These are phyloP conservation scores for Meloidogyne exigua DNA, from an alignment of 1,140 invertebrate species.

Conservation along the genomic window DNA sequence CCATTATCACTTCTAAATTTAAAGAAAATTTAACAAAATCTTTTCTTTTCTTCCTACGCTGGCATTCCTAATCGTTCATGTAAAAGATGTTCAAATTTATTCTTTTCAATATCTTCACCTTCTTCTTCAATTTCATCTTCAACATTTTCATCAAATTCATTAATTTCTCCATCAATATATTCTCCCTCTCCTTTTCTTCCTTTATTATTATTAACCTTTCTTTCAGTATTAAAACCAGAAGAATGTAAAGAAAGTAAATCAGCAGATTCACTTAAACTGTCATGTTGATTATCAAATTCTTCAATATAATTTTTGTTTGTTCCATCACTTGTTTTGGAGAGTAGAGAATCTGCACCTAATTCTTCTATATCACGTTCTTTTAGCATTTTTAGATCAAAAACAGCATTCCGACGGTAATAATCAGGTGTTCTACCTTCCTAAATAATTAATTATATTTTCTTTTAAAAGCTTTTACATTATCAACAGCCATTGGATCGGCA, in stretches of 20 bases:
- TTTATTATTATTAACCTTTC: background rate
- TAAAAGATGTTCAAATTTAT: conserved; percentile 54
- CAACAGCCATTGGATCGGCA: conserved; percentile 76
- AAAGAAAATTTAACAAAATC: conserved; percentile 2
- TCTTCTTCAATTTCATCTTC: conserved; percentile 46
- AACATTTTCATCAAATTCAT: conserved; percentile 47
- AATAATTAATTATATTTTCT: background rate
- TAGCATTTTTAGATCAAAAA: conserved; percentile 60
- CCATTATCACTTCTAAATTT: conserved; percentile 50
- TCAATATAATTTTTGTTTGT: conserved; percentile 42
- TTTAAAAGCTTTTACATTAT: conserved; percentile 72
- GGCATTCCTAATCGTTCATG: conserved; percentile 58
- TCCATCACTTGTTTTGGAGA: conserved; percentile 42
- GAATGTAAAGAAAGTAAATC: conserved; percentile 30
- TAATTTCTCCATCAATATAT: background rate
- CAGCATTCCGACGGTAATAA: conserved; percentile 60
- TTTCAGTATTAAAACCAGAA: conserved; percentile 30
- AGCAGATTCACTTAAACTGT: conserved; percentile 12
- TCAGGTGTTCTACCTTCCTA: conserved; percentile 62
- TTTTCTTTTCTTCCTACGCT: conserved; percentile 29
- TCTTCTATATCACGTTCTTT: conserved; percentile 52
- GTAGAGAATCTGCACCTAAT: conserved; percentile 40
- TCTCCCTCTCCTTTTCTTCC: background rate
- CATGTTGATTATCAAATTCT: conserved; percentile 6
- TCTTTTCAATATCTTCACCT: conserved; percentile 52